Evolutionary conservation across 1,140 invertebrate species (phyloP), one percentile per base, ranked within the genome.

Genomic region (Heliconius nattereri): DNA sequence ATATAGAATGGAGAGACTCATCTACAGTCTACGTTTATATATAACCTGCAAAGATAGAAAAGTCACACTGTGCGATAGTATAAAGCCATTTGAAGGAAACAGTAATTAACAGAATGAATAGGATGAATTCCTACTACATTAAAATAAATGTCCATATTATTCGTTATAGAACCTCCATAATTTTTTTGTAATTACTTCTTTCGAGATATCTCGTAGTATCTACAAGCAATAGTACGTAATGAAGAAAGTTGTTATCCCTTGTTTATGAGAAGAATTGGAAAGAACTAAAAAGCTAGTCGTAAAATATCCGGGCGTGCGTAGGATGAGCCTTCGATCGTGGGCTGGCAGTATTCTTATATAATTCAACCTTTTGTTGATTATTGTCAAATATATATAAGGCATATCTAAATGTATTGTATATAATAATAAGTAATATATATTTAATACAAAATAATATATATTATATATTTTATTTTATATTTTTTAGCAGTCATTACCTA

Each of bases 281-380:
- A 82, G 83, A 85, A 85, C 81, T 85, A 85, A 87, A 87, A 85
- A 86, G 83, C 83, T 49, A 66, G 72, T 84, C 82, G 82, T 84
- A 85, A 87, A 87, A 83, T 84, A 83, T 83, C 71, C 74, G 76
- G 57, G 73, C 70, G 37, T 76, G 75, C 40, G 80, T 81, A 73
- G 73, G 78, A 84, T 70, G 78, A 70, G 75, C 60, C 60, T 72
- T 75, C 78, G 78, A 79, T 79, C 73, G 75, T 60, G 19, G 60
- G 32, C 45, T 19, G 40, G 66, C 9, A 71, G 78, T 75, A 79
- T 80, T 80, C 81, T 81, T 81, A 84, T 84, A 80, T 78, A 73
- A 79, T 76, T 75, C 37, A 76, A 81, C 70, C 75, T 81, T 79
- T 73, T 76, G 73, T 71, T 40, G 23, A 54, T 70, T 77, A 80